These are phyloP conservation scores for Bucco capensis DNA, from an alignment of 2,113 vertebrate species.

Conservation along the genomic window DNA sequence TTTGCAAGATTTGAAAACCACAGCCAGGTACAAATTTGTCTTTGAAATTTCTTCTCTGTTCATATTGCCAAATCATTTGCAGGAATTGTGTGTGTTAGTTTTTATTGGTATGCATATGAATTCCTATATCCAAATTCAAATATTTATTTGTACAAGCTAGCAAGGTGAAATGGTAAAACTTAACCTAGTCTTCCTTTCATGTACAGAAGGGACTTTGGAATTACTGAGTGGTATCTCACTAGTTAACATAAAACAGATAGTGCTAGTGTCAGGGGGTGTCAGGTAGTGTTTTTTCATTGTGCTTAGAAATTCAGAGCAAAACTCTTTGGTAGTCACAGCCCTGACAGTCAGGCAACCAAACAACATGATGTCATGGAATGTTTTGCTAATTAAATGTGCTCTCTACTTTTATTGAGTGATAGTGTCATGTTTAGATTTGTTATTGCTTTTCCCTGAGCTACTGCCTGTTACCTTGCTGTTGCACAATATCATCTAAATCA, in stretches of 20 bases:
- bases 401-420: conserved; percentile 1
- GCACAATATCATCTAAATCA: neutral
- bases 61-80: neutral
- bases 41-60: neutral
- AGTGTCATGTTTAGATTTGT: conserved; percentile 2
- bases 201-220: neutral
- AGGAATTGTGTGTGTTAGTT: neutral
- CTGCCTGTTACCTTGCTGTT: neutral
- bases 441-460: neutral
- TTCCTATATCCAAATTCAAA: neutral
- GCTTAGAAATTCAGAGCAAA: neutral
- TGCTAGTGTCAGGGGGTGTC: neutral
- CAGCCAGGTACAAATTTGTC: neutral
- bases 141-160: neutral
- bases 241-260: neutral
- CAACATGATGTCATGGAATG: neutral
- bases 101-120: neutral
- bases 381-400: conserved; percentile 35
- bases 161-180: neutral
- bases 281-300: neutral
- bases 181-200: neutral
- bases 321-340: neutral
- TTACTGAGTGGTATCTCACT: neutral
- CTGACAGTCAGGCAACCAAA: neutral
- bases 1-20: neutral